Conservation (phyloP, 2,797 vertebrate species). For the Antrozous pallidus region DNA sequence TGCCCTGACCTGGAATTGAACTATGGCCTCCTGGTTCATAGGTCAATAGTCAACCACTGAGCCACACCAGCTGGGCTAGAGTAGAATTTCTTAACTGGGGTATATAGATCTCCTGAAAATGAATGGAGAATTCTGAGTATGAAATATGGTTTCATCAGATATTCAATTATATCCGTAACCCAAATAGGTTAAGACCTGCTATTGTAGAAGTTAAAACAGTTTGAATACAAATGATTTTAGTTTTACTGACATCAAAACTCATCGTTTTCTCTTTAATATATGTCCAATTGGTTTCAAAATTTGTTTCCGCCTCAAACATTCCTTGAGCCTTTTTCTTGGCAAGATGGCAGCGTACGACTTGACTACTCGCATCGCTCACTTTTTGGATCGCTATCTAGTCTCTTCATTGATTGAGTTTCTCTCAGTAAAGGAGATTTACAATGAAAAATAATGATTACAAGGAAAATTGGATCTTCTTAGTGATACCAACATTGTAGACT, state of each 20-base stretch:
- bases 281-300: neutral
- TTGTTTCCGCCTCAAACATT: neutral
- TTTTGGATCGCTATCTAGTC: constrained; percentile 94
- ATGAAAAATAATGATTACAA: constrained; percentile 96
- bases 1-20: too few relatives aligned
- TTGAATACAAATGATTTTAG: neutral
- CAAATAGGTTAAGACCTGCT: neutral
- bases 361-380: constrained; percentile 93
- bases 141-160: neutral
- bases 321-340: constrained; percentile 38
- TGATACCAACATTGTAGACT: constrained; percentile 99
- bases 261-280: neutral
- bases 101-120: neutral
- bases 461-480: constrained; percentile 98
- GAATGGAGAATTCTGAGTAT: neutral
- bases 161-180: neutral
- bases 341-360: constrained; percentile 98
- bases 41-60: too few relatives aligned
- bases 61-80: neutral
- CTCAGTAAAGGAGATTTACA: constrained; percentile 95
- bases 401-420: constrained; percentile 96
- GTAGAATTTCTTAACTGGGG: neutral
- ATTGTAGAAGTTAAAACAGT: neutral
- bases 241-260: neutral
- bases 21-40: too few relatives aligned